phyloP scores from a whole-genome alignment of 2,888 invertebrate genomes.

The Parascotia fuliginaria region DNA sequence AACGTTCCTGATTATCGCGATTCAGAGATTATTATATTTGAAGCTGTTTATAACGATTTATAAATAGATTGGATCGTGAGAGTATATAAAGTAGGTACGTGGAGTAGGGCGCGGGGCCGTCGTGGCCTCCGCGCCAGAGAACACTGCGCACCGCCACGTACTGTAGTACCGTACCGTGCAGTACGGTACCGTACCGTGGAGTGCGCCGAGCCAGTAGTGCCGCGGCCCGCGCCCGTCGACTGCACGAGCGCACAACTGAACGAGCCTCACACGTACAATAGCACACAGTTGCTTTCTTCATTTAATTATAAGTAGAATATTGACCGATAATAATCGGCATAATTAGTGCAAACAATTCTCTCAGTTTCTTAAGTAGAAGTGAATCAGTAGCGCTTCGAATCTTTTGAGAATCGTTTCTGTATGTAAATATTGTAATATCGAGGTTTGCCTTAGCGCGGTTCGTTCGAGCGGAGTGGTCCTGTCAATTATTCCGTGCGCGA shows the following conservation, averaged over 20 bases:
- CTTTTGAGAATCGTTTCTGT: conserved; percentile 71
- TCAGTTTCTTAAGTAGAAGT: conserved; percentile 82
- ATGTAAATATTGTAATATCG: conserved; percentile 82
- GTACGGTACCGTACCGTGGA: too few species aligned
- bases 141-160: too few species aligned
- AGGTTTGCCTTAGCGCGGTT: conserved; percentile 76
- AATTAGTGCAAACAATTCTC: conserved; percentile 76
- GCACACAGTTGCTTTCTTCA: conserved; percentile 80
- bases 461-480: conserved; percentile 70
- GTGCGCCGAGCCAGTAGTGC: too few species aligned
- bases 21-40: conserved; percentile 67
- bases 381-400: conserved; percentile 82
- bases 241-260: conserved; percentile 73
- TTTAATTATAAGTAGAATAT: conserved; percentile 81
- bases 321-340: conserved; percentile 73
- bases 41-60: conserved; percentile 69
- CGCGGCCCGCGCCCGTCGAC: conserved; percentile 15
- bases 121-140: too few species aligned
- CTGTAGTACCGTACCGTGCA: too few species aligned
- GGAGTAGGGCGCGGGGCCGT: conserved; percentile 36
- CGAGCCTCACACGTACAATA: conserved; percentile 74
- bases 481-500: conserved; percentile 79
- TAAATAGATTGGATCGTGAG: conserved; percentile 67
- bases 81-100: conserved; percentile 38
- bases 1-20: conserved; percentile 74